Percentiles rank a stretch among this genome's conserved stretches.
phyloP scores from a whole-genome alignment of 30 jellyfish, hydroid and myxozoan species.

The Nemopilema nomurai region DNA sequence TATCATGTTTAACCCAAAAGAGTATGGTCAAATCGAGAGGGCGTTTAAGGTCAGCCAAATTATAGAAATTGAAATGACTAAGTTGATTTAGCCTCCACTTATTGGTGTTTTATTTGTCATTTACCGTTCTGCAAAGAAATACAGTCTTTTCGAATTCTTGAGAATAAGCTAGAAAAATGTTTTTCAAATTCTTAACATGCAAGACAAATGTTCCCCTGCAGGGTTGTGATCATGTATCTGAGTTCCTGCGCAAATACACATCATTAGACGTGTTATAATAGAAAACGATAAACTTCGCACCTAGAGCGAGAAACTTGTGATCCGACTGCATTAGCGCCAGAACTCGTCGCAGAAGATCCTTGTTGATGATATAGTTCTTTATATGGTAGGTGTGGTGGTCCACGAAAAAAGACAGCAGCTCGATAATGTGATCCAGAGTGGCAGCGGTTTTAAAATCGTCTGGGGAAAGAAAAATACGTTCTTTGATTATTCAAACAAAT shows the following conservation, averaged over 20 bases:
- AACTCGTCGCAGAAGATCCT: conserved; percentile 86
- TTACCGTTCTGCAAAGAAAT: background rate
- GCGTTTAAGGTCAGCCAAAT: too few species aligned
- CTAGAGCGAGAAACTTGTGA: conserved; percentile 91
- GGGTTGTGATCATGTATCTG: too few species aligned
- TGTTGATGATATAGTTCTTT: conserved; percentile 81
- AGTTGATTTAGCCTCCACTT: too few species aligned
- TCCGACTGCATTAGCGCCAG: conserved; percentile 84
- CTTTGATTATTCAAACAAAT: background rate
- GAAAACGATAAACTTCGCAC: conserved; percentile 31
- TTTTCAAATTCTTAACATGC: background rate
- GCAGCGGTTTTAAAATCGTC: conserved; percentile 89
- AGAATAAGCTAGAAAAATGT: background rate
- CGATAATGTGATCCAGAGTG: conserved; percentile 86
- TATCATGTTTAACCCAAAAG: too few species aligned
- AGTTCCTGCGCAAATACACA: too few species aligned
- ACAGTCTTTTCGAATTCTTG: too few species aligned
- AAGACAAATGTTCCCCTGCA: too few species aligned
- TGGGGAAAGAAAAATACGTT: conserved; percentile 4
- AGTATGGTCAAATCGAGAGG: too few species aligned
- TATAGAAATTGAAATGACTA: too few species aligned
- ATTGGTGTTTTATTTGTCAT: background rate
- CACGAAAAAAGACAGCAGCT: conserved; percentile 91
- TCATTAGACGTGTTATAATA: too few species aligned
- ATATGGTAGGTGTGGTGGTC: conserved; percentile 92